Percentiles rank a stretch among this genome's conserved stretches.
phyloP scores from a whole-genome alignment of 1,140 invertebrate species.

The Lamellibrachia luymesi region DNA sequence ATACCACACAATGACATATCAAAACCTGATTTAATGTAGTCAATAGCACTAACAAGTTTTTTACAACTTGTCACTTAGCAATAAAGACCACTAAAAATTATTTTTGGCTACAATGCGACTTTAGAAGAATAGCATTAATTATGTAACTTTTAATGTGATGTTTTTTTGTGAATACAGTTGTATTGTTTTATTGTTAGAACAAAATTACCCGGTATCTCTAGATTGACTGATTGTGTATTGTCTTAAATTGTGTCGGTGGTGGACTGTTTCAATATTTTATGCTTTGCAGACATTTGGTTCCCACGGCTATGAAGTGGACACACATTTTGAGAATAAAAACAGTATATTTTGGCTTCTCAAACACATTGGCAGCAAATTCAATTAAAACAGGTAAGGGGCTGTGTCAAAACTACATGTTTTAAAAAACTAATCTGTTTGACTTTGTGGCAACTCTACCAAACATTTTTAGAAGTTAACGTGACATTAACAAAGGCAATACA shows the following conservation, averaged over 20 bases:
- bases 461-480: not conserved
- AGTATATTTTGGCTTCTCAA: constrained; percentile 1
- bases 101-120: too few relatives aligned
- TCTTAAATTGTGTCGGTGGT: not conserved
- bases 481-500: too few relatives aligned
- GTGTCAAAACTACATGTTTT: not conserved
- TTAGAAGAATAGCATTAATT: too few relatives aligned
- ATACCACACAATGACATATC: too few relatives aligned
- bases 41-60: too few relatives aligned
- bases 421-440: not conserved
- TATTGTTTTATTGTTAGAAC: not conserved
- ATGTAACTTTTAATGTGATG: too few relatives aligned
- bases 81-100: too few relatives aligned
- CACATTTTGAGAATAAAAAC: constrained; percentile 5
- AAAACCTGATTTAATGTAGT: too few relatives aligned
- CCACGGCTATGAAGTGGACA: not conserved
- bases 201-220: not conserved
- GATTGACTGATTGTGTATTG: not conserved
- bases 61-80: too few relatives aligned
- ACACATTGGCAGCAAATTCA: not conserved
- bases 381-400: not conserved
- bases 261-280: not conserved
- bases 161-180: not conserved
- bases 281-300: not conserved
- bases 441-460: not conserved